Evolutionary conservation across 2,888 invertebrate species (phyloP), one percentile per base, ranked within the genome.

Genomic region (Villa cingulata): DNA sequence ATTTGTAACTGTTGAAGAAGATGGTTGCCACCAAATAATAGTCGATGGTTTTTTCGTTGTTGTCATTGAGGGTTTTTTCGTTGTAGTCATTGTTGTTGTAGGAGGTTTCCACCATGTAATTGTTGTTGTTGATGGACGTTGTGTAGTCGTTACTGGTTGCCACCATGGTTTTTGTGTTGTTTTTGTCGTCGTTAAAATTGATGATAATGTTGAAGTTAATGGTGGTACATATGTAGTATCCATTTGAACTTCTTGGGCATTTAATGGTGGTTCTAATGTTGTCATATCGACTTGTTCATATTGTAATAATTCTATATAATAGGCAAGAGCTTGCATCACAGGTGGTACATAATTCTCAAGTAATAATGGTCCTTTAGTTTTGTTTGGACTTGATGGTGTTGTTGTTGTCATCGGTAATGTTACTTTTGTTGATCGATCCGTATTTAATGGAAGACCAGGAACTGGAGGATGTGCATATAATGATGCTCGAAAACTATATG

Each of bases 291-390:
- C 42, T 18, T 65, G 64, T 45, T 70, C 70, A 49, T 70, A 70
- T 50, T 68, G 67, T 47, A 70, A 54, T n/a, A 59, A 57, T 51
- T 70, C 70, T 36, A 68, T 66, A 40, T 66, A 68, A 53, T 70
- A 70, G 27, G 67, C 66, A 46, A 70, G 50, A 3, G 66, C 66
- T 53, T 70, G 70, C 70, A 70, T 70, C 15, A 62, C 62, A 4
- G 67, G 63, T 40, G 70, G 66, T 50, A 70, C 55, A 53, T 67
- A 70, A 50, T 62, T 68, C 18, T 61, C 58, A 27, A 66, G 54
- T 43, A 67, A 56, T 49, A 58, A 58, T 45, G 57, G 50, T 34
- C 20, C 36, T 16, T 18, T 42, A 16, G 16, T 41, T 5, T 12
- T 16, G 15, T 38, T 36, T 39, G 34, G 37, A 17, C 17, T 37